Conservation (phyloP, 2,888 invertebrate species). For the Xylocampa areola region DNA sequence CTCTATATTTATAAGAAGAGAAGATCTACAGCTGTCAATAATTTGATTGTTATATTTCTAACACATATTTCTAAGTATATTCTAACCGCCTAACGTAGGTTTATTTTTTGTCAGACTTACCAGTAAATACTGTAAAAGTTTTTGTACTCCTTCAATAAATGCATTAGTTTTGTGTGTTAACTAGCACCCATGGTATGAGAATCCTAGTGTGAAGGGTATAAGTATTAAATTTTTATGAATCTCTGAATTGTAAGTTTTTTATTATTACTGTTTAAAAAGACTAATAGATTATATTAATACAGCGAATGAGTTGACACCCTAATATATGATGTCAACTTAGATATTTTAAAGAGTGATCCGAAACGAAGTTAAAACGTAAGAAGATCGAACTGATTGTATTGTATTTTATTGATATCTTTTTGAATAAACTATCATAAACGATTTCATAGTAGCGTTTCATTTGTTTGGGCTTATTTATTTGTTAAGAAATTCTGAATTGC, state of each 20-base stretch:
- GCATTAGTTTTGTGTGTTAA: neutral
- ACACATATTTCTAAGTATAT: too few species aligned
- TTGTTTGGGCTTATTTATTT: too few species aligned
- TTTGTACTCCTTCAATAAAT: neutral
- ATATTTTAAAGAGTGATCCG: neutral
- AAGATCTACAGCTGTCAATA: too few species aligned
- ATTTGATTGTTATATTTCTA: too few species aligned
- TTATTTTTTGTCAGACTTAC: neutral
- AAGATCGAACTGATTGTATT: conserved; percentile 20
- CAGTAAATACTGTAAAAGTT: neutral
- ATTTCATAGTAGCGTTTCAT: neutral
- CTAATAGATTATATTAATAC: too few species aligned
- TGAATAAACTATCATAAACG: neutral
- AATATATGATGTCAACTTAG: neutral
- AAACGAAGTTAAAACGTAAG: neutral
- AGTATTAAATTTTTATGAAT: neutral
- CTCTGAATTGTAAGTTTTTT: too few species aligned
- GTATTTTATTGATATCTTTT: neutral
- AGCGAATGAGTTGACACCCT: too few species aligned
- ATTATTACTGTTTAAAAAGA: too few species aligned
- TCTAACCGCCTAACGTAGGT: too few species aligned
- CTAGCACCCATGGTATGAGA: conserved; percentile 12
- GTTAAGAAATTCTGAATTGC: too few species aligned
- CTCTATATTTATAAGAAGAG: too few species aligned
- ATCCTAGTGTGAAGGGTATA: conserved; percentile 15